phyloP scores from a whole-genome alignment of 2,888 invertebrate genomes.

The Gasteruption jaculator region DNA sequence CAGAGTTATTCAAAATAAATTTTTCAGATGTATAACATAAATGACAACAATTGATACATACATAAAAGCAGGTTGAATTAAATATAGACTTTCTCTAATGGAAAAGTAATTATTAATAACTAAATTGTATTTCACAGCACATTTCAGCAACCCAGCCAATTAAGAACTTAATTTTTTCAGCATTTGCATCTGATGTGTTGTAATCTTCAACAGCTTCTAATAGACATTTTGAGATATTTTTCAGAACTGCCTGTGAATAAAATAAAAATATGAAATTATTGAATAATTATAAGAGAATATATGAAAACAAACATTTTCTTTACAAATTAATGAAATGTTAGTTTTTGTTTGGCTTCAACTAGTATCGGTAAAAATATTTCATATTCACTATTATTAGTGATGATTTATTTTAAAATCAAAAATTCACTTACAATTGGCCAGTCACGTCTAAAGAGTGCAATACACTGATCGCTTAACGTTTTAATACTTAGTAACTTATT shows the following conservation, averaged over 20 bases:
- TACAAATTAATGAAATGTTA: no score
- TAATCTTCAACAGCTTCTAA: constrained; percentile 36
- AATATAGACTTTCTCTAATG: no score
- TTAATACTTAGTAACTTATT: constrained; percentile 59
- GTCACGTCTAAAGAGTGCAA: constrained; percentile 64
- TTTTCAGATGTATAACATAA: no score
- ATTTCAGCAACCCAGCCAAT: constrained; percentile 43
- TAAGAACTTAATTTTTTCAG: constrained; percentile 38
- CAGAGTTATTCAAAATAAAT: no score
- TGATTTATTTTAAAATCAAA: background rate
- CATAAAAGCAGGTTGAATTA: no score
- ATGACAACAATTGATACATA: no score
- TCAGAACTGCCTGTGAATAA: constrained; percentile 31
- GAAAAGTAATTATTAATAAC: no score
- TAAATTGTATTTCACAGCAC: constrained; percentile 38
- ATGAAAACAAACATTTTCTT: background rate
- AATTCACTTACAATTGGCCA: constrained; percentile 58
- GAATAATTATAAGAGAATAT: constrained; percentile 1
- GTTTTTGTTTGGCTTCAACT: no score
- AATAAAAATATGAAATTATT: background rate
- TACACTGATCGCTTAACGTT: constrained; percentile 62
- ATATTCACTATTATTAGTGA: background rate
- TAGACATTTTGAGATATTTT: constrained; percentile 41
- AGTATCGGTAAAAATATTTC: no score
- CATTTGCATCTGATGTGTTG: constrained; percentile 32